Conservation (phyloP, 2,888 invertebrate species). For the Poecilus cupreus region DNA sequence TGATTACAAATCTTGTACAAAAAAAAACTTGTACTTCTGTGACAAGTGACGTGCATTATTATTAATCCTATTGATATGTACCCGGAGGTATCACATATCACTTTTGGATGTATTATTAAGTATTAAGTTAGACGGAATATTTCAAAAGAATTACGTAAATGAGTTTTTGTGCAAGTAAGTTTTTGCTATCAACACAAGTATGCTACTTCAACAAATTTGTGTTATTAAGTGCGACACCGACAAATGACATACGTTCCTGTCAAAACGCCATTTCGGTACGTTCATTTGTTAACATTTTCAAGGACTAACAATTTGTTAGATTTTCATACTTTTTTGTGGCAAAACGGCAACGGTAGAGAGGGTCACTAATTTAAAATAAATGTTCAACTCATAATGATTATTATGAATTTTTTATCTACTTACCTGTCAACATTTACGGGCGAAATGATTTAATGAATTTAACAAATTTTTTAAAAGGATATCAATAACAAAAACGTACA, state of each 20-base stretch:
- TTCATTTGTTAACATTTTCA: constrained; percentile 31
- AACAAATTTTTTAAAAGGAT: constrained; percentile 9
- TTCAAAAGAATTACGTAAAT: constrained; percentile 20
- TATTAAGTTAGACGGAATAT: background rate
- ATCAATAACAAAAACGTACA: constrained; percentile 17
- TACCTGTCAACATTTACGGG: constrained; percentile 29
- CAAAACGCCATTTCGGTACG: constrained; percentile 11
- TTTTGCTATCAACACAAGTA: constrained; percentile 15
- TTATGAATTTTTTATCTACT: constrained; percentile 26
- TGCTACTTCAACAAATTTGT: constrained; percentile 13
- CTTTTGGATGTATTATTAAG: background rate
- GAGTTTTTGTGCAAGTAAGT: constrained; percentile 6
- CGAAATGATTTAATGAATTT: constrained; percentile 28
- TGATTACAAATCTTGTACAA: no score
- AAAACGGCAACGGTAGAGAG: constrained; percentile 18
- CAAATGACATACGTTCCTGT: constrained; percentile 22
- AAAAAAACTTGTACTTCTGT: background rate
- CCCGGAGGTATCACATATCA: no score
- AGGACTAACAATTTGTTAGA: background rate
- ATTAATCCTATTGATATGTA: background rate
- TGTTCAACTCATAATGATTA: constrained; percentile 2
- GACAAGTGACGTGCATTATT: background rate
- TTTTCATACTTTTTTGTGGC: background rate
- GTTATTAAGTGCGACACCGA: constrained; percentile 5
- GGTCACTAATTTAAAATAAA: constrained; percentile 26